Conservation (phyloP, 2,797 vertebrate species). For the Loris lydekkerianus region DNA sequence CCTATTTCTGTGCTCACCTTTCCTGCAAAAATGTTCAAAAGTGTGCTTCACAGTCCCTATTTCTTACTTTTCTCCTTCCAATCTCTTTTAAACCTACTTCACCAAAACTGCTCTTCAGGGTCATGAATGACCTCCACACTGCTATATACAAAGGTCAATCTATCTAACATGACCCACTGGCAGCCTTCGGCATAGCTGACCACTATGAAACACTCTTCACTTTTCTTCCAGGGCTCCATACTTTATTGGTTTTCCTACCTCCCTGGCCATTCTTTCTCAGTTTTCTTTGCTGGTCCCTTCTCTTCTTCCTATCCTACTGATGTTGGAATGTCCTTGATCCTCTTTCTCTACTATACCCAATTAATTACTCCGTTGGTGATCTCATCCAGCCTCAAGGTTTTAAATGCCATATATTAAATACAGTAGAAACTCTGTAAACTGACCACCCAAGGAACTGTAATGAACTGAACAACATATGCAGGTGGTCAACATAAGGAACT, state of each 20-base stretch:
- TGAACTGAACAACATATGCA: too few relatives aligned
- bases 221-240: background rate
- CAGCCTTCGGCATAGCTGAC: background rate
- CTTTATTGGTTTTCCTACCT: background rate
- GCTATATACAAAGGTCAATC: background rate
- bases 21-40: background rate
- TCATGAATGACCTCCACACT: background rate
- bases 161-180: background rate
- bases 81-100: background rate
- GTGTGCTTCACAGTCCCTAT: background rate
- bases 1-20: slow-evolving; percentile 27
- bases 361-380: background rate
- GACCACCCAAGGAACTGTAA: too few relatives aligned
- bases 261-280: background rate
- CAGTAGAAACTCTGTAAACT: too few relatives aligned
- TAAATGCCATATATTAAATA: background rate
- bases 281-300: background rate
- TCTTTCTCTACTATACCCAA: background rate
- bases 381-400: background rate
- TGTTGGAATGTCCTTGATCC: background rate
- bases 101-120: background rate
- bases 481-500: too few relatives aligned
- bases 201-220: background rate
- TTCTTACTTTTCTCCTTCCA: background rate
- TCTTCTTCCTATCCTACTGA: background rate